Percentiles rank a stretch among this genome's conserved stretches.
These are phyloP conservation scores for Penaeus japonicus DNA, from an alignment of 1,140 invertebrate genomes.

Conservation along the genomic window DNA sequence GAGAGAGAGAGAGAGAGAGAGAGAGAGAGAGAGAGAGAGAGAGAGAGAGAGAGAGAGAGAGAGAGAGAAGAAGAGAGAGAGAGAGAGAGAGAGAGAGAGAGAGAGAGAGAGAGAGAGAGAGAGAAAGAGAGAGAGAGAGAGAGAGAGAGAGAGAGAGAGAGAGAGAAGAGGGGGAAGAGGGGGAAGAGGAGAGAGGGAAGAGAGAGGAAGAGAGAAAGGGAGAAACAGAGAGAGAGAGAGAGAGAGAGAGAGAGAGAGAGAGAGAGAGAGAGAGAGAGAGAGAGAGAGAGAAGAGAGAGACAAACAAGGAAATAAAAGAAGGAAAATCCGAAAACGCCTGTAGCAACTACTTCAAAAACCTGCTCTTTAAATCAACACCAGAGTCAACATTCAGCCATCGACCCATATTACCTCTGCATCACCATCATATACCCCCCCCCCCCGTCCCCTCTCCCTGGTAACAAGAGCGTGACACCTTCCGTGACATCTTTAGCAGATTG, in stretches of 20 bases:
- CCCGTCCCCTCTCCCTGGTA: too few species aligned
- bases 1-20: neutral
- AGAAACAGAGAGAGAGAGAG: neutral
- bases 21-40: neutral
- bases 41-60: constrained; percentile 12
- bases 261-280: neutral
- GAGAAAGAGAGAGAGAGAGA: neutral
- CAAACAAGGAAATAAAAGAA: neutral
- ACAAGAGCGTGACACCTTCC: too few species aligned
- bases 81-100: too few species aligned
- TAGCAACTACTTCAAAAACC: too few species aligned
- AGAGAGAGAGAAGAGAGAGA: neutral
- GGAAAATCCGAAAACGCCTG: neutral
- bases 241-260: neutral
- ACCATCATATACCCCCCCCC: too few species aligned
- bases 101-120: too few species aligned
- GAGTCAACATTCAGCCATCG: too few species aligned
- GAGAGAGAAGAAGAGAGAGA: neutral
- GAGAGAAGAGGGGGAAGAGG: neutral
- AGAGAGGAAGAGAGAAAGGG: neutral
- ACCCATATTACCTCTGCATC: too few species aligned
- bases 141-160: too few species aligned
- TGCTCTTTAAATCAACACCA: too few species aligned
- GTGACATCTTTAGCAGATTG: too few species aligned
- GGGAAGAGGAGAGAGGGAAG: neutral